Base-by-base conservation (phyloP, 2,797 vertebrate species). In the Lacerta agilis region DNA sequence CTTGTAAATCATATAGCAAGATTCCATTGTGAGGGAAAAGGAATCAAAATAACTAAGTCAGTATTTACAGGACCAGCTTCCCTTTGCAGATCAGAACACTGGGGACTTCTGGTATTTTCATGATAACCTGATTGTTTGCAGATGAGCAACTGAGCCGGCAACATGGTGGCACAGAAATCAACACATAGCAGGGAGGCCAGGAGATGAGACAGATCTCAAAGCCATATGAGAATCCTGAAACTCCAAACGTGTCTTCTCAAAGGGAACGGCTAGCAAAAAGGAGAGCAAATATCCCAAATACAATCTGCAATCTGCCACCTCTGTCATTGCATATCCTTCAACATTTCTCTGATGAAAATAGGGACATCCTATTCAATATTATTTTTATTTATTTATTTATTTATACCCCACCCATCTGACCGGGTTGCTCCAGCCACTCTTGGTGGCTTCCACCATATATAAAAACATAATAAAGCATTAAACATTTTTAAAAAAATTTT, bases 161-260 rank as follows among this genome's bases (percentile, higher is more conserved):
- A n/a, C 86, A 88, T 29, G 64, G 72, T 69, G 58, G 72, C 71
- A 11, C 20, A 79, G 11, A 83, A 83, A 72, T 78, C 45, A 88
- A 79, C 66, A 88, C 73, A n/a, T 45, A 83, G 33, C 43, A 69
- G 80, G 38, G 23, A 64, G 33, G 29, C 23, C 29, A 4, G n/a
- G 29, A 64, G 67, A 10, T 20, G 73, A 82, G 73, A 15, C 33
- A 17, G 15, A 25, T 67, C 43, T 27, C 73, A 83, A 82, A 78
- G 81, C 36, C 43, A 41, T 23, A 71, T n/a, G 11, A 45, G 45
- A 13, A 79, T 71, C 38, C 38, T 41, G 38, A 41, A 41, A 41
- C 38, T 4, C 49, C 45, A 13, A 83, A 55, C 8, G 4, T 36
- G 41, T 15, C 10, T 73, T 80, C 36, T 58, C 45, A 49, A 8